Conservation (phyloP, 1,140 invertebrate species). For the Stegodyphus dumicola region DNA sequence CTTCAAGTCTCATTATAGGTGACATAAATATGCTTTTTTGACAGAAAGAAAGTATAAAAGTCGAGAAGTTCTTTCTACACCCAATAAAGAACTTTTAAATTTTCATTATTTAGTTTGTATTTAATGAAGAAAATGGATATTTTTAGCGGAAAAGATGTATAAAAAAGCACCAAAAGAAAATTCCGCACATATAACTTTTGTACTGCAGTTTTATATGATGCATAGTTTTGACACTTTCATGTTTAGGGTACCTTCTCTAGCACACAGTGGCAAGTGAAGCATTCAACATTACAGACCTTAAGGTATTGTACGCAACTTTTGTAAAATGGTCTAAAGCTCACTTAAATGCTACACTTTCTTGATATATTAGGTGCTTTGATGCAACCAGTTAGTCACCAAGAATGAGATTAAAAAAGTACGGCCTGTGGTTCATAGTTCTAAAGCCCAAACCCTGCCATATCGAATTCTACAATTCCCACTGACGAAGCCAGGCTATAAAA, state of each 20-base stretch:
- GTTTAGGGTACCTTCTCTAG: conserved; percentile 27
- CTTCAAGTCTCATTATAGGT: too few relatives aligned
- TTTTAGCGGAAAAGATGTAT: too few relatives aligned
- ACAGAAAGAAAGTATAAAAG: too few relatives aligned
- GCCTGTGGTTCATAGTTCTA: conserved; percentile 1
- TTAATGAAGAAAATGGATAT: too few relatives aligned
- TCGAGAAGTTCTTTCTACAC: too few relatives aligned
- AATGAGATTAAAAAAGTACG: conserved; percentile 29
- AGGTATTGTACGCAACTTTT: conserved; percentile 36
- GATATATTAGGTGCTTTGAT: conserved; percentile 53
- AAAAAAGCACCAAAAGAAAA: too few relatives aligned
- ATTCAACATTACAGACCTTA: conserved; percentile 48
- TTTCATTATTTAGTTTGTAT: too few relatives aligned
- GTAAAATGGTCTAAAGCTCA: conserved; percentile 48
- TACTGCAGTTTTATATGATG: conserved; percentile 18
- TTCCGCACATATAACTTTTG: too few relatives aligned
- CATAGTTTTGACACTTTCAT: conserved; percentile 51
- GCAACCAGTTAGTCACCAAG: conserved; percentile 44
- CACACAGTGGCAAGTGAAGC: conserved; percentile 46
- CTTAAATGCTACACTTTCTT: conserved; percentile 43
- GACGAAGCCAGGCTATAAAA: conserved; percentile 52
- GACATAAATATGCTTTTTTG: too few relatives aligned
- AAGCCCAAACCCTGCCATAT: conserved; percentile 46
- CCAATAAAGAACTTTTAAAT: too few relatives aligned
- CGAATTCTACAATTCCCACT: conserved; percentile 57